phyloP scores from a whole-genome alignment of 2,113 vertebrate species.

The Xiphias gladius region DNA sequence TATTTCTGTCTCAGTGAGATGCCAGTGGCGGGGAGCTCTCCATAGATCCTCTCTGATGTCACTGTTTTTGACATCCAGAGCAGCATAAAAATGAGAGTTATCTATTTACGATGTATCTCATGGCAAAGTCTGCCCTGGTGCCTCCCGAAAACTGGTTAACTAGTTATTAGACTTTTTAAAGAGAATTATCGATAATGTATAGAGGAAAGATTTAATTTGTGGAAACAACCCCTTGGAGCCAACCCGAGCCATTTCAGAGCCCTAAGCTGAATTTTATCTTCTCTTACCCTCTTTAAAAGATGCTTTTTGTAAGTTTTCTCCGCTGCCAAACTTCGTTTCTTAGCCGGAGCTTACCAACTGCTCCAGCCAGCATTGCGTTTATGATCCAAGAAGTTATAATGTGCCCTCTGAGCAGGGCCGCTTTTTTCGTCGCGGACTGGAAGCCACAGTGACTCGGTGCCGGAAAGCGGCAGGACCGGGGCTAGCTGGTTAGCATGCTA shows the following conservation, averaged over 20 bases:
- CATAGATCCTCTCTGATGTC: constrained; percentile 36
- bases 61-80: constrained; percentile 19
- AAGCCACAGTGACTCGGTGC: too few species aligned
- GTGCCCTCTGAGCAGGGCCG: too few species aligned
- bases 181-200: constrained; percentile 15
- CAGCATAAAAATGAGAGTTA: constrained; percentile 12
- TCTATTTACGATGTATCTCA: constrained; percentile 23
- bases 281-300: neutral
- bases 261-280: neutral
- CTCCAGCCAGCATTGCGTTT: too few species aligned
- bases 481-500: too few species aligned
- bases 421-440: too few species aligned
- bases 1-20: constrained; percentile 19
- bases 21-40: constrained; percentile 6
- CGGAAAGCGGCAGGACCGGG: too few species aligned
- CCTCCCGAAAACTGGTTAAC: constrained; percentile 2
- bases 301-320: too few species aligned
- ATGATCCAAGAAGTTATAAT: too few species aligned
- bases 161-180: constrained; percentile 1
- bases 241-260: neutral
- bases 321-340: too few species aligned
- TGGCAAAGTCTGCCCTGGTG: neutral
- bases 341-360: too few species aligned
- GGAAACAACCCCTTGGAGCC: constrained; percentile 2
- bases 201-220: constrained; percentile 15